Evolutionary conservation across 2,888 invertebrate genomes (phyloP).

Genomic region (Tipula confusa): DNA sequence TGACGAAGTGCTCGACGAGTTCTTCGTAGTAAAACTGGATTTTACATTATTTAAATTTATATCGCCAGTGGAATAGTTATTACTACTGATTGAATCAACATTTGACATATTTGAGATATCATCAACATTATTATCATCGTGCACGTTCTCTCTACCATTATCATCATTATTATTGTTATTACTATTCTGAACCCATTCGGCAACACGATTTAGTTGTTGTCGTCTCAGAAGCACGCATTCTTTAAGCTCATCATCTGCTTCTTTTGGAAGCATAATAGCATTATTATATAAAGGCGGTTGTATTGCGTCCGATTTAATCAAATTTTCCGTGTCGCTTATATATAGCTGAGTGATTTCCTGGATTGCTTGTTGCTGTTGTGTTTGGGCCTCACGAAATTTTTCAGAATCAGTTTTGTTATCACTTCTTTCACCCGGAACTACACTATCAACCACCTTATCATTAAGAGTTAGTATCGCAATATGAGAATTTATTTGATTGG

Average conservation of each 20-base stretch:
- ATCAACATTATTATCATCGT: conserved; percentile 38
- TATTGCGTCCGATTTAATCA: neutral
- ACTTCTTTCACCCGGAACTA: neutral
- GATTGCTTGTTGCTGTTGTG: neutral
- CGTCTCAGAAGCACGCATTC: conserved; percentile 55
- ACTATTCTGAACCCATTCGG: conserved; percentile 72
- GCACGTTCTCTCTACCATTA: conserved; percentile 21
- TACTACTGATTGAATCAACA: conserved; percentile 39
- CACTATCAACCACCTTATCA: neutral
- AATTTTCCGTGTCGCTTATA: neutral
- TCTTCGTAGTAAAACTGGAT: conserved; percentile 44
- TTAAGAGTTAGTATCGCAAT: conserved; percentile 34
- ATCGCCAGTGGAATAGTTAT: conserved; percentile 42
- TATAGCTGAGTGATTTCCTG: neutral
- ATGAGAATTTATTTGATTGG: neutral
- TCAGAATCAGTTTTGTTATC: conserved; percentile 34
- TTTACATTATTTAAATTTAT: conserved; percentile 41
- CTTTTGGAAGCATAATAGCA: neutral
- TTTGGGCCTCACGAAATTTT: conserved; percentile 32
- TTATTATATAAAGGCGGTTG: neutral
- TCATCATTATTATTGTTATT: conserved; percentile 49
- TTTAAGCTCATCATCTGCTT: conserved; percentile 43
- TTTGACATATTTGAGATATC: conserved; percentile 47
- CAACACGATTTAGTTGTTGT: conserved; percentile 64
- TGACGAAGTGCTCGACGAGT: neutral